phyloP scores from a whole-genome alignment of 2,888 invertebrate genomes.

The Pteria penguin region DNA sequence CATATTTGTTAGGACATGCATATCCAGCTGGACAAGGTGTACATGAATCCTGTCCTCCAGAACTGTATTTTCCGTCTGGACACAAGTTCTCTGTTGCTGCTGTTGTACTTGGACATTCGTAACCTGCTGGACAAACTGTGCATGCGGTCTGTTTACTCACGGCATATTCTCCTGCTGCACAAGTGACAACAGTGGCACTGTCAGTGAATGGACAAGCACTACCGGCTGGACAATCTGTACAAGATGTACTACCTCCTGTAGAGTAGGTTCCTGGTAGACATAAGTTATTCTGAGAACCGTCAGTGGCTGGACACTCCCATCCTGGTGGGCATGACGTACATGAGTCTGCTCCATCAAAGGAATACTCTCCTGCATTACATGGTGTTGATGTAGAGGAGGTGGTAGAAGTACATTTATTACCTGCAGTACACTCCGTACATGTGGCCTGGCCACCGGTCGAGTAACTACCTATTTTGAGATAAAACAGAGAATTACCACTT shows the following conservation, averaged over 20 bases:
- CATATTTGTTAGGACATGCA: constrained; percentile 73
- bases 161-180: constrained; percentile 69
- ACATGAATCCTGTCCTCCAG: constrained; percentile 69
- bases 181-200: constrained; percentile 51
- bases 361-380: constrained; percentile 60
- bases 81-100: constrained; percentile 62
- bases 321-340: constrained; percentile 67
- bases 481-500: too few species aligned
- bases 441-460: constrained; percentile 62
- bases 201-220: constrained; percentile 68
- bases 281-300: constrained; percentile 62
- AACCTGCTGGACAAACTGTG: constrained; percentile 72
- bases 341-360: constrained; percentile 46
- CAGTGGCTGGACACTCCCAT: constrained; percentile 61
- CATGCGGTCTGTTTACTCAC: constrained; percentile 62
- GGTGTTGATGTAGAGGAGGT: constrained; percentile 33
- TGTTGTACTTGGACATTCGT: constrained; percentile 62
- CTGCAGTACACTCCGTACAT: constrained; percentile 73
- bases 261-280: constrained; percentile 71
- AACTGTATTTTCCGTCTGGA: constrained; percentile 68
- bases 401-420: constrained; percentile 63
- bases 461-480: constrained; percentile 72
- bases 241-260: constrained; percentile 51
- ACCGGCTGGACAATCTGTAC: constrained; percentile 73
- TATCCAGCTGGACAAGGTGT: constrained; percentile 73